phyloP scores from a whole-genome alignment of 2,888 invertebrate species.

The Tetranychus piercei region DNA sequence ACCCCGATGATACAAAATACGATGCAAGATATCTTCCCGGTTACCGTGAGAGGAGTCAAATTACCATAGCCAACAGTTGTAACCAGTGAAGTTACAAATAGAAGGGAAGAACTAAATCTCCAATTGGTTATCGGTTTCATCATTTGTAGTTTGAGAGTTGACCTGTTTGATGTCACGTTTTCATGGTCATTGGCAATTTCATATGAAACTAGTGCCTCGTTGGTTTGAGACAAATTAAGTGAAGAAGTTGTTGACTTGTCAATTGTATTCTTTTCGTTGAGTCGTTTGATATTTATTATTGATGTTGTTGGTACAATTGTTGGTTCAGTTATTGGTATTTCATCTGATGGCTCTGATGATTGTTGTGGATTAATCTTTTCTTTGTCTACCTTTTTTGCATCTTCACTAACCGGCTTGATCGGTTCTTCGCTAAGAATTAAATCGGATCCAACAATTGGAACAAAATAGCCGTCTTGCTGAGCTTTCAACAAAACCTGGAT shows the following conservation, averaged over 20 bases:
- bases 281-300: not conserved
- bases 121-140: slow-evolving; percentile 15
- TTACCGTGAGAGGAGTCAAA: slow-evolving; percentile 63
- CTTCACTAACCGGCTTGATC: not conserved
- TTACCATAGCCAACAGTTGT: slow-evolving; percentile 83
- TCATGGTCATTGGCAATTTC: not conserved
- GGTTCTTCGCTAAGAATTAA: not conserved
- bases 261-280: not conserved
- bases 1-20: slow-evolving; percentile 65
- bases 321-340: not conserved
- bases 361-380: not conserved
- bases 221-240: not conserved
- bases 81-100: slow-evolving; percentile 44
- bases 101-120: slow-evolving; percentile 21
- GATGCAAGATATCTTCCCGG: slow-evolving; percentile 72
- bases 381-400: not conserved
- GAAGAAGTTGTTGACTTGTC: not conserved
- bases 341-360: not conserved
- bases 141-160: not conserved
- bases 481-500: not conserved
- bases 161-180: slow-evolving; percentile 5
- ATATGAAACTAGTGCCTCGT: not conserved
- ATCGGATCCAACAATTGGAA: slow-evolving; percentile 3
- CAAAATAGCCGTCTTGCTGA: not conserved
- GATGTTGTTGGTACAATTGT: not conserved